Evolutionary conservation across 2,113 vertebrate species (phyloP).

Genomic region (Melierax canorus): DNA sequence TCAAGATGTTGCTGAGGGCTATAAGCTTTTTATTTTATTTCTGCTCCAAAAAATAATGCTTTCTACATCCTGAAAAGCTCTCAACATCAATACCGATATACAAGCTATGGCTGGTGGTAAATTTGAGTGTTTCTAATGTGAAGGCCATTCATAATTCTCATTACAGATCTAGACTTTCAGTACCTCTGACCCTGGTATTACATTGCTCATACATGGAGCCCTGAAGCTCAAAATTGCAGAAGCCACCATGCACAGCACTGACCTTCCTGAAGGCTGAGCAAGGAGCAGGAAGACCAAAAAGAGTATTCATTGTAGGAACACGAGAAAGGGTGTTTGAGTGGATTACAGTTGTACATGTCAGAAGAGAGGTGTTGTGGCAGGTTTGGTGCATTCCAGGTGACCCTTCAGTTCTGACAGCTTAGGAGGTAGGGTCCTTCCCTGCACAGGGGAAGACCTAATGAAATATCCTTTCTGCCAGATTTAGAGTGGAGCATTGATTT

Average conservation of each 20-base stretch:
- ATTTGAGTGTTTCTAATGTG: neutral
- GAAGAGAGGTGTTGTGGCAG: neutral
- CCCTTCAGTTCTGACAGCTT: neutral
- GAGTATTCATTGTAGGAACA: neutral
- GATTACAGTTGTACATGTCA: neutral
- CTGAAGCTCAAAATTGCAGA: neutral
- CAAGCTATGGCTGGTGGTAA: neutral
- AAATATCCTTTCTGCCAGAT: neutral
- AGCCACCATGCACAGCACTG: neutral
- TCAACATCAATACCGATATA: neutral
- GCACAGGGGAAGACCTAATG: neutral
- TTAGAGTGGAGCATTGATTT: neutral
- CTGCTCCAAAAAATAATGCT: fast-evolving
- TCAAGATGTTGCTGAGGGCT: neutral
- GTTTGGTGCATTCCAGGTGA: neutral
- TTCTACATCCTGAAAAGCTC: neutral
- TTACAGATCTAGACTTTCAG: neutral
- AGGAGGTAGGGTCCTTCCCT: neutral
- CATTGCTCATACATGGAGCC: too few species aligned
- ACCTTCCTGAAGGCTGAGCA: neutral
- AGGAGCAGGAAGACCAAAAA: neutral
- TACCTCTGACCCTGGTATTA: neutral
- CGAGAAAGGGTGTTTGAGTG: neutral
- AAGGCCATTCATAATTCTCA: neutral
- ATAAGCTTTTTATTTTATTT: neutral